A percentile compares a stretch with the other conserved stretches of the same genome.
These are phyloP conservation scores for Phaenicophaeus curvirostris DNA, from an alignment of 2,797 vertebrate genomes.

Conservation along the genomic window DNA sequence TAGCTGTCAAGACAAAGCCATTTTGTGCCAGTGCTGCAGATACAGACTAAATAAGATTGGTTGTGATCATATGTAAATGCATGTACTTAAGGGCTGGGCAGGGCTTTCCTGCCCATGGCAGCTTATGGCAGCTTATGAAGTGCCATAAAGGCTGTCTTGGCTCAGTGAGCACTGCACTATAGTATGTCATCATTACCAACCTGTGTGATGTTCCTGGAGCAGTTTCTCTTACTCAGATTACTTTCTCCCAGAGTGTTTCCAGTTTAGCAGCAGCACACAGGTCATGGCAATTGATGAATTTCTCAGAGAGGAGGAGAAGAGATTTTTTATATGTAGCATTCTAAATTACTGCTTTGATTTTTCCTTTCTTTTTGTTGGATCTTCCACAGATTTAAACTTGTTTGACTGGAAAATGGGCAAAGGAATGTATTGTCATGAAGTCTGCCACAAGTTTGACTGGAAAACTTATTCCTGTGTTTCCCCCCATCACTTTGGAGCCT, in stretches of 20 bases:
- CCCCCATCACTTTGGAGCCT: not conserved
- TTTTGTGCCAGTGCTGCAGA: not conserved
- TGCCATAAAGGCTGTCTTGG: not conserved
- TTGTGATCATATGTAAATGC: rapidly evolving
- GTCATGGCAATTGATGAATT: not conserved
- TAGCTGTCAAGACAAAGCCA: not conserved
- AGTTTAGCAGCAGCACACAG: not conserved
- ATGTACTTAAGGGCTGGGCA: too few relatives aligned
- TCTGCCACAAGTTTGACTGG: not conserved
- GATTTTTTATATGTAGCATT: not conserved
- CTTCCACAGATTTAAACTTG: not conserved
- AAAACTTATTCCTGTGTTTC: not conserved
- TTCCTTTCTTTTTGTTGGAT: not conserved
- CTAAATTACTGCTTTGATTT: not conserved
- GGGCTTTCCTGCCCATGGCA: too few relatives aligned
- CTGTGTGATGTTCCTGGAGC: not conserved
- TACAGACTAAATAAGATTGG: not conserved
- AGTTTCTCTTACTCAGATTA: not conserved
- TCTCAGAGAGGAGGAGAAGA: not conserved
- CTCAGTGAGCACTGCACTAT: not conserved
- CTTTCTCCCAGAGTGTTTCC: not conserved
- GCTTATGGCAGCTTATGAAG: rapidly evolving
- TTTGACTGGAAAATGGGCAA: not conserved
- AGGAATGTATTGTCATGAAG: not conserved
- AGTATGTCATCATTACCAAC: not conserved